These are phyloP conservation scores for Steinernema carpocapsae DNA, from an alignment of 2,888 invertebrate species.

Conservation along the genomic window DNA sequence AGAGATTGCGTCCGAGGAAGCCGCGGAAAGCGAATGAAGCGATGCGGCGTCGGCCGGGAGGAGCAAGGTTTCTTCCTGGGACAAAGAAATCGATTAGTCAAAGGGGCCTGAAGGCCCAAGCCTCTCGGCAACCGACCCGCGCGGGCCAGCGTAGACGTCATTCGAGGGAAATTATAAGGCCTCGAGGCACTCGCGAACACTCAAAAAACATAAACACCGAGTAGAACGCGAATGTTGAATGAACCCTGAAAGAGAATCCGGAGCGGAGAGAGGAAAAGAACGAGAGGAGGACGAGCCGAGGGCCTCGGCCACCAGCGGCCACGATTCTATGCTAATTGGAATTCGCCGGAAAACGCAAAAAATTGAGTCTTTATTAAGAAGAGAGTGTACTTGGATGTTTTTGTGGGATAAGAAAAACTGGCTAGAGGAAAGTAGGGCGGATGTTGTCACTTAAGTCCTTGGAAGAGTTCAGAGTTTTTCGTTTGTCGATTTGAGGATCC, in stretches of 20 bases:
- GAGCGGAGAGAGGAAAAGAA: conserved; percentile 5
- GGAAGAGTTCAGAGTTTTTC: too few relatives aligned
- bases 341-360: too few relatives aligned
- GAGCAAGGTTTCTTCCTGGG: background rate
- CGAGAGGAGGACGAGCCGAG: background rate
- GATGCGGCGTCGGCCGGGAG: background rate
- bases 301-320: background rate
- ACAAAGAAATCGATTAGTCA: background rate
- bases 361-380: background rate
- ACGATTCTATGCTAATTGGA: too few relatives aligned
- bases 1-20: conserved; percentile 5
- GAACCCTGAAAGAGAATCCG: background rate
- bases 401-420: too few relatives aligned
- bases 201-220: conserved; percentile 6
- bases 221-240: background rate
- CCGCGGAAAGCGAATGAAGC: conserved; percentile 12
- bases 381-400: too few relatives aligned
- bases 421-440: too few relatives aligned
- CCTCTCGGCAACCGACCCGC: background rate
- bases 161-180: background rate
- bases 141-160: conserved; percentile 2
- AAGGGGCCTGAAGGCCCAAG: background rate
- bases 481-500: too few relatives aligned
- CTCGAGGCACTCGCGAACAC: background rate
- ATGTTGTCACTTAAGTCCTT: too few relatives aligned